Base-by-base conservation (phyloP, 30 jellyfish, hydroid and myxozoan genomes). In the Nemopilema nomurai region DNA sequence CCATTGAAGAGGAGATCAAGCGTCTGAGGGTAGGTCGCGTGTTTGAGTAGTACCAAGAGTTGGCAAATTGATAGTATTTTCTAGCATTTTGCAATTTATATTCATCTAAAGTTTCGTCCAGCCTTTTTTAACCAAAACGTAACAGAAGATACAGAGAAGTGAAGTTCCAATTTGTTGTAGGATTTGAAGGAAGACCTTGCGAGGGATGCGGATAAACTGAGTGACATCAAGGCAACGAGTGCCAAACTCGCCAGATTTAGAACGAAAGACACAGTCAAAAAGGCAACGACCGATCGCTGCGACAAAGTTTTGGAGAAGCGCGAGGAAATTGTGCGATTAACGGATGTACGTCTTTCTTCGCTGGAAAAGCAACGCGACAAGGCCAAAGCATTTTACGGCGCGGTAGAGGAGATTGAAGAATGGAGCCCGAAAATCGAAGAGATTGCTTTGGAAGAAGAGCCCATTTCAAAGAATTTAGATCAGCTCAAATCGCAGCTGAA, bases 341-440 rank as follows among this genome's bases (percentile, higher is more conserved):
- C 85, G 62, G 87, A 52, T 65, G 87, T 67, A 20, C 62, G 72
- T 20, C 67, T 88, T 4, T 93, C 74, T 18, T 53, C 86, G 1
- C 51, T 82, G 67, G 97, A 83, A 26, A 76, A 77, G 70, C 96
- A 84, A 63, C 33, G 73, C 25, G 85, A 90, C 33, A 81, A 93
- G 52, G 91, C 91, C 25, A 79, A 74, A 67, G 79, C 71, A 69
- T 93, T 93, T 79, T 85, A 67, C 76, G 71, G 62, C 27, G 96
- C 68, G 8, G 86, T 88, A 28, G 88, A 86, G 32, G 49, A 21
- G n/a, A 85, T 93, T 71, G 89, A 82, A 31, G 77, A 50, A 18
- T 89, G 97, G 98, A 90, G 74, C 19, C 97, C 97, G 20, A 53
- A 63, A 41, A 77, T 82, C 41, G 96, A 88, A 29, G 91, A 78